Evolutionary conservation across 92 coral and sea anemone genomes (phyloP), one percentile per base, ranked within the genome.

Genomic region (Palythoa caribaeorum): DNA sequence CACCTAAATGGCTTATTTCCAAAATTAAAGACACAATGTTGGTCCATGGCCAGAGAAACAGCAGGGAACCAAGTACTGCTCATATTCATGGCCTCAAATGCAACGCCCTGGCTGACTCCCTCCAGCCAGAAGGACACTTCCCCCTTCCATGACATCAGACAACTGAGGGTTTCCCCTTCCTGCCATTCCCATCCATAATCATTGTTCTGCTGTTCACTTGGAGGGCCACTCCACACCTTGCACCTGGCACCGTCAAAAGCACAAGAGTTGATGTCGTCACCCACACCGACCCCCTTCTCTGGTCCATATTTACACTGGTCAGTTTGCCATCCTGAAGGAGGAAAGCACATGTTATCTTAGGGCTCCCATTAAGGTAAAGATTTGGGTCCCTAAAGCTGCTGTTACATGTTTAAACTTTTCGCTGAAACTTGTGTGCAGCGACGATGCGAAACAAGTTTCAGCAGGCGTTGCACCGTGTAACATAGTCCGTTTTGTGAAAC

Each of bases 171-270:
- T 69, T 97, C 99, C 36, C 95, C 96, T 4, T 79, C 89, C 47
- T 90, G 88, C 99, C 99, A 97, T 78, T 94, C 98, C 54, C 78
- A 87, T 2, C 99, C 99, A 69, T 97, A 97, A 80, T 97, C 99
- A 77, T 97, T 97, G 93, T 91, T 91, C 28, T 88, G 88, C 57
- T 94, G 97, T 65, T 94, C 96, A 53, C 93, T 87, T 2, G 95
- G 97, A 1, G 99, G 98, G 15, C 99, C 98, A 47, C 90, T 95
- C 99, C 99, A 97, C 68, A 95, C 93, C 76, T 97, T 97, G 68
- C 98, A 91, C 68, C 99, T 92, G 3, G 99, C 99, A 38, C 99
- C 99, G 62, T 97, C 99, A 60, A 95, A 97, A 6, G 99, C 99
- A 55, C 96, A 97, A 9, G 99, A 97, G 87, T 94, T 88, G 70